A percentile compares a stretch with the other conserved stretches of the same genome.
Evolutionary conservation across 2,113 vertebrate genomes (phyloP).

Genomic region (Megaceryle maxima): DNA sequence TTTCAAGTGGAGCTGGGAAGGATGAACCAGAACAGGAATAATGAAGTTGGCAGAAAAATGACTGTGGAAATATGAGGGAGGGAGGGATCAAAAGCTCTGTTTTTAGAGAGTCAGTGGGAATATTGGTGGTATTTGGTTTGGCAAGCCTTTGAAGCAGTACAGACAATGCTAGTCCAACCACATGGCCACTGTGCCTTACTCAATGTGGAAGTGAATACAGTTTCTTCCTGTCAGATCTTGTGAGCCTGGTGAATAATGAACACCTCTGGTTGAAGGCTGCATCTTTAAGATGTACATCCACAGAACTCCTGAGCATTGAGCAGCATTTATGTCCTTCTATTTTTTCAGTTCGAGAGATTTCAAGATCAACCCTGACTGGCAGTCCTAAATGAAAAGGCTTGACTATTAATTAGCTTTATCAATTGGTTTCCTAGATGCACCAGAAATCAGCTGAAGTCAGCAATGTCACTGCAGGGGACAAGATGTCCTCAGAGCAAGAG

Average conservation of each 20-base stretch:
- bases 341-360: background rate
- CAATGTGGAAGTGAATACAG: background rate
- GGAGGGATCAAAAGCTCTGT: background rate
- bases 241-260: background rate
- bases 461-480: background rate
- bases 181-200: background rate
- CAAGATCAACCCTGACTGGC: background rate
- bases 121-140: background rate
- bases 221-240: background rate
- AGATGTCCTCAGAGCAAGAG: background rate
- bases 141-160: background rate
- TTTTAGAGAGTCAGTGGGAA: background rate
- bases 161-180: background rate
- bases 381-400: background rate
- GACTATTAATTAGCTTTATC: background rate
- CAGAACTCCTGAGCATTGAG: background rate
- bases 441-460: background rate
- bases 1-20: background rate
- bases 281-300: background rate
- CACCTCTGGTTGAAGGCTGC: background rate
- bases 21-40: background rate
- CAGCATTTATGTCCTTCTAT: background rate
- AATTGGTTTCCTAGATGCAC: background rate
- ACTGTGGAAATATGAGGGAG: background rate
- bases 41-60: background rate